Conservation (phyloP, 2,113 vertebrate genomes). For the Mormoops blainvillei region DNA sequence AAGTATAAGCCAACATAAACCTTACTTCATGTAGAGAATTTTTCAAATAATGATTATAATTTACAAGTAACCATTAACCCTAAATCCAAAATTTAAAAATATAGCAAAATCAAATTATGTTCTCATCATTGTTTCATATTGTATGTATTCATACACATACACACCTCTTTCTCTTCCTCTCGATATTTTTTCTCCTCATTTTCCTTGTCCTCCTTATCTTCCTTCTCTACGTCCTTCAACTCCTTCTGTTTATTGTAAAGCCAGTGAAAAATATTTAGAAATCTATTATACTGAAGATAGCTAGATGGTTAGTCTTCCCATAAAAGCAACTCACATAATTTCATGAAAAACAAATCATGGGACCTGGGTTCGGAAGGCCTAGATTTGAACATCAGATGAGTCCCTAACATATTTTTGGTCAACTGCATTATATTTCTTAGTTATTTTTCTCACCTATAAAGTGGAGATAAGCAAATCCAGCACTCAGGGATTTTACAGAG, state of each 20-base stretch:
- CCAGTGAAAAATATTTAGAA: not conserved
- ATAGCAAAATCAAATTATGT: not conserved
- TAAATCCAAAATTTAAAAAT: not conserved
- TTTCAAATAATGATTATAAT: not conserved
- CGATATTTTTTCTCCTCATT: not conserved
- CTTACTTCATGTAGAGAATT: not conserved
- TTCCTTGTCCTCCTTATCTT: not conserved
- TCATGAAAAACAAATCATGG: not conserved
- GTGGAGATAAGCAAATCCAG: not conserved
- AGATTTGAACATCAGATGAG: not conserved
- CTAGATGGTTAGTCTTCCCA: not conserved
- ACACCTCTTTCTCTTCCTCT: not conserved
- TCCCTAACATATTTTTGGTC: not conserved
- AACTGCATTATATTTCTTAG: not conserved
- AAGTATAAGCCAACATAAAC: not conserved
- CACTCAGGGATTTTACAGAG: not conserved
- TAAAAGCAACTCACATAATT: not conserved
- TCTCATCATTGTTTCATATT: not conserved
- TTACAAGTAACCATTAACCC: not conserved
- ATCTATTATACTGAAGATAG: not conserved
- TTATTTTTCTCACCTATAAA: not conserved
- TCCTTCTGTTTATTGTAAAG: not conserved
- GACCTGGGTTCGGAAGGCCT: not conserved
- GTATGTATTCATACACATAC: not conserved
- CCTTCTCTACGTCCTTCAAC: not conserved